Percentiles rank a stretch among this genome's conserved stretches.
Evolutionary conservation across 2,113 vertebrate species (phyloP).

Genomic region (Lipotes vexillifer): DNA sequence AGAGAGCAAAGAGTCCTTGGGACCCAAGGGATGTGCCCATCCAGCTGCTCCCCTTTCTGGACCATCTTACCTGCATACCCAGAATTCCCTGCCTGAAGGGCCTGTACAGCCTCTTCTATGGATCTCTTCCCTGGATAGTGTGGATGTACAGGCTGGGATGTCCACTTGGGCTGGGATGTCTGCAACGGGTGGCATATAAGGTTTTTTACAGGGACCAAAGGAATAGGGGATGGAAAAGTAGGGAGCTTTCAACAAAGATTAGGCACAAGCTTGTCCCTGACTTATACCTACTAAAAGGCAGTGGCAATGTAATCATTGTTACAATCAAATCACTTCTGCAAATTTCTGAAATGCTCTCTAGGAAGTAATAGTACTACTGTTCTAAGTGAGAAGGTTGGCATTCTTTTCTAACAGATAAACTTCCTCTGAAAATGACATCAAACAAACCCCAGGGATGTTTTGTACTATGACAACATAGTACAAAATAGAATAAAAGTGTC

Average conservation of each 20-base stretch:
- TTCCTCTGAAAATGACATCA: not conserved
- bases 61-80: not conserved
- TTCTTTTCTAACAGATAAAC: not conserved
- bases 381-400: not conserved
- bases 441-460: not conserved
- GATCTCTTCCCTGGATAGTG: not conserved
- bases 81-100: not conserved
- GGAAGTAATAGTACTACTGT: not conserved
- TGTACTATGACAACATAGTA: not conserved
- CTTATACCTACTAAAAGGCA: not conserved
- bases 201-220: not conserved
- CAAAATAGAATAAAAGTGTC: not conserved
- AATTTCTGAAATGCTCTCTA: not conserved
- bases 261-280: not conserved
- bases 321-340: not conserved
- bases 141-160: not conserved
- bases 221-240: not conserved
- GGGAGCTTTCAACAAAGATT: not conserved
- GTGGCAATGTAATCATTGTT: not conserved
- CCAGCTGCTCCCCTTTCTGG: not conserved
- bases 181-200: fast-evolving
- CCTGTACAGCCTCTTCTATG: not conserved
- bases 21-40: not conserved
- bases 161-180: not conserved
- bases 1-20: not conserved